Conservation (phyloP, 2,888 invertebrate species). For the Eubasilissa splendida region DNA sequence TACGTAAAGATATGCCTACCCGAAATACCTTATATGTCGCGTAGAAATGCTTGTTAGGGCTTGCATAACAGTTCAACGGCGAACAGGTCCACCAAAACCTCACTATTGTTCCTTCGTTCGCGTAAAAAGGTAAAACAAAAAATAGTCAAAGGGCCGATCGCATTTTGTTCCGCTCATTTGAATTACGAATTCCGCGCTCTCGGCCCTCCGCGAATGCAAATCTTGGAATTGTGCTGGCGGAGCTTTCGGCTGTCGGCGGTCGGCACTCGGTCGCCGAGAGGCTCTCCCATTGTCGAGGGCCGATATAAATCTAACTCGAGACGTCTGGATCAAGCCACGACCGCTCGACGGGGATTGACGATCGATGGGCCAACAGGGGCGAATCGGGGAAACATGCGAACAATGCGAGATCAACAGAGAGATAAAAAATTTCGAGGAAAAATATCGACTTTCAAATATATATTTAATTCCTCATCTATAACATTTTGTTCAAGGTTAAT, state of each 20-base stretch:
- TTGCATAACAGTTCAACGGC: neutral
- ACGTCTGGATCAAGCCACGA: constrained; percentile 16
- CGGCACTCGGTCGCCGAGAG: constrained; percentile 13
- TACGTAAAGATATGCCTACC: too few relatives aligned
- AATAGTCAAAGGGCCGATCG: constrained; percentile 30
- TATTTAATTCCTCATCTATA: too few relatives aligned
- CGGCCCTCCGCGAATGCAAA: constrained; percentile 48
- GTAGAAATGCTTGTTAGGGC: too few relatives aligned
- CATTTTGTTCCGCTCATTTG: constrained; percentile 48
- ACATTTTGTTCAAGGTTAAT: too few relatives aligned
- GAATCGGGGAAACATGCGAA: too few relatives aligned
- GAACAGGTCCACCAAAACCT: constrained; percentile 3
- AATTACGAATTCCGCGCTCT: constrained; percentile 44
- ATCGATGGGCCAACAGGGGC: neutral
- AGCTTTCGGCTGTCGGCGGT: neutral
- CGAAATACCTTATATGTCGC: too few relatives aligned
- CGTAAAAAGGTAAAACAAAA: constrained; percentile 37
- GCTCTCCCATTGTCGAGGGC: constrained; percentile 29
- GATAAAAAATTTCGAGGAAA: too few relatives aligned
- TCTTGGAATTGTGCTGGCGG: constrained; percentile 11
- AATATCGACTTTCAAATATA: too few relatives aligned
- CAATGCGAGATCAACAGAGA: too few relatives aligned
- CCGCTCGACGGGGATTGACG: constrained; percentile 3
- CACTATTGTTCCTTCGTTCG: neutral
- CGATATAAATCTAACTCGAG: constrained; percentile 34